Percentiles rank a stretch among this genome's conserved stretches.
Conservation (phyloP, 2,797 vertebrate genomes). For the Lindbergichthys nudifrons region DNA sequence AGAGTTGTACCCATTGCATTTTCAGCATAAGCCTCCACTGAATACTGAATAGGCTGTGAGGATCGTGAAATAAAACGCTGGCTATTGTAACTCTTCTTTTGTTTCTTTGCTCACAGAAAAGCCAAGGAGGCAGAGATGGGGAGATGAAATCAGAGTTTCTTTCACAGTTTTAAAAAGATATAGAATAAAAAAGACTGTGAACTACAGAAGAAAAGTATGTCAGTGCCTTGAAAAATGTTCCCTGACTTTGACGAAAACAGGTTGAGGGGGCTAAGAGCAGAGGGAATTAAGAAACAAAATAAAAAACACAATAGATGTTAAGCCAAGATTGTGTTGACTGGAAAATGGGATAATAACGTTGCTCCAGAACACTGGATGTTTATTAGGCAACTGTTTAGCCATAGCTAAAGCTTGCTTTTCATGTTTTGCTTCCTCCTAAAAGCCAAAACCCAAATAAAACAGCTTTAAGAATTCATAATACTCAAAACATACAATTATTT, state of each 20-base stretch:
- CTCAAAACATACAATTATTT: slow-evolving; percentile 24
- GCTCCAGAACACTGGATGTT: neutral
- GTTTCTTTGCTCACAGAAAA: slow-evolving; percentile 59
- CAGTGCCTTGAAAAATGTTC: neutral
- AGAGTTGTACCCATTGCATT: slow-evolving; percentile 52
- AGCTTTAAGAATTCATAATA: slow-evolving; percentile 22
- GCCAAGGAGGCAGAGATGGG: slow-evolving; percentile 30
- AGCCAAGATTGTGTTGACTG: neutral
- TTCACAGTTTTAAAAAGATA: slow-evolving; percentile 31
- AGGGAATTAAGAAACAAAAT: neutral
- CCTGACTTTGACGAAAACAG: slow-evolving; percentile 1
- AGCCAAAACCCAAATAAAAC: slow-evolving; percentile 13
- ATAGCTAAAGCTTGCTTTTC: neutral
- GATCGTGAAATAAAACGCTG: slow-evolving; percentile 53
- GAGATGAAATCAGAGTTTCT: slow-evolving; percentile 57
- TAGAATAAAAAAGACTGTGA: slow-evolving; percentile 9
- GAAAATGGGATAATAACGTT: slow-evolving; percentile 3
- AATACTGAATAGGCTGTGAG: slow-evolving; percentile 63
- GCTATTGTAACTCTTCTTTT: slow-evolving; percentile 59
- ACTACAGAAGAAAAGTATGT: slow-evolving; percentile 1
- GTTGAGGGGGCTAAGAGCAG: neutral
- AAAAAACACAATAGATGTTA: neutral
- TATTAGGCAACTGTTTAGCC: neutral
- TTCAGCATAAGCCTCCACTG: slow-evolving; percentile 53
- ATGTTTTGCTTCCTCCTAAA: neutral